These are phyloP conservation scores for Sturnus vulgaris DNA, from an alignment of 2,113 vertebrate species.

Conservation along the genomic window DNA sequence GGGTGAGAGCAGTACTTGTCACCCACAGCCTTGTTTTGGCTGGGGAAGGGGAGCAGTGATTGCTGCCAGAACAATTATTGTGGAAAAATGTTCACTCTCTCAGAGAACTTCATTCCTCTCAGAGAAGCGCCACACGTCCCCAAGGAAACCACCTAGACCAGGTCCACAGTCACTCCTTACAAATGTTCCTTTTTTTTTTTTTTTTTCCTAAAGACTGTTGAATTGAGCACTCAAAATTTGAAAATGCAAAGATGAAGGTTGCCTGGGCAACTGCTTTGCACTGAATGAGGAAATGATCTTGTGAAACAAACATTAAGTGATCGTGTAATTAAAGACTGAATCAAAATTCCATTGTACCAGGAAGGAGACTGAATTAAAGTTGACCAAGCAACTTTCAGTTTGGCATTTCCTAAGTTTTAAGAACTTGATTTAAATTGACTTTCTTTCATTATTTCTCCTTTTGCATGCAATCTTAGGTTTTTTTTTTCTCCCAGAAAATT, in stretches of 20 bases:
- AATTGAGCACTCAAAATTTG: conserved; percentile 61
- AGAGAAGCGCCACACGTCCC: fast-evolving
- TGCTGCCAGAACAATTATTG: not conserved
- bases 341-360: conserved; percentile 50
- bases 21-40: not conserved
- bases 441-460: not conserved
- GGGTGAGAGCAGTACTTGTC: not conserved
- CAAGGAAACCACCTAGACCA: not conserved
- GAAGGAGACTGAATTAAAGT: conserved; percentile 27
- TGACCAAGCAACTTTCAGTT: conserved; percentile 30
- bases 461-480: not conserved
- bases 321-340: conserved; percentile 64
- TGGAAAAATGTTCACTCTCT: not conserved
- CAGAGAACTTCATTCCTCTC: not conserved
- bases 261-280: conserved; percentile 66
- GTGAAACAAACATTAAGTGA: conserved; percentile 66
- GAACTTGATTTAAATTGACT: not conserved
- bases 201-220: not conserved
- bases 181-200: not conserved
- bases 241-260: conserved; percentile 67
- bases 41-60: not conserved
- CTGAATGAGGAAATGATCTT: conserved; percentile 59
- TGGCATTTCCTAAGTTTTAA: not conserved
- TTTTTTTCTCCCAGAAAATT: not conserved
- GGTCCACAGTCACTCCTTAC: not conserved